Percentiles rank a stretch among this genome's conserved stretches.
Conservation (phyloP, 2,888 invertebrate genomes). For the Gymnocheta viridis region DNA sequence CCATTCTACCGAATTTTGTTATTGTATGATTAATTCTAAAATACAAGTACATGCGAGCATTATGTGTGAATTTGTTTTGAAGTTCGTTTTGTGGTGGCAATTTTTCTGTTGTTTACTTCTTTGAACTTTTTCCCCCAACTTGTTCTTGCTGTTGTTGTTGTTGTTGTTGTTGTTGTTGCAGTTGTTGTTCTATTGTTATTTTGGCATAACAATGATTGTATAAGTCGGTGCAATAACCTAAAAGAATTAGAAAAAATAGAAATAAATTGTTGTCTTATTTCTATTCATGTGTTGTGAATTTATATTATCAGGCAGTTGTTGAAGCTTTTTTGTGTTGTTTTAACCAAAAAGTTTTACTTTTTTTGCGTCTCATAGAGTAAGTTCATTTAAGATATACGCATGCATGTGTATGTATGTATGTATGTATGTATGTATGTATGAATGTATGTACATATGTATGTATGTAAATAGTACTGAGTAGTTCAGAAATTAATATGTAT, state of each 20-base stretch:
- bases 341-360: not conserved
- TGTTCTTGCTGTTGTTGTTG: slow-evolving; percentile 24
- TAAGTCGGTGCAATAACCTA: slow-evolving; percentile 66
- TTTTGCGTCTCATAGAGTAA: not conserved
- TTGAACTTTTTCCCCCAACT: slow-evolving; percentile 8
- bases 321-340: not conserved
- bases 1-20: slow-evolving; percentile 35
- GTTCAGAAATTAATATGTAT: no score
- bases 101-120: slow-evolving; percentile 58
- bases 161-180: slow-evolving; percentile 25
- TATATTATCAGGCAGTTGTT: slow-evolving; percentile 45
- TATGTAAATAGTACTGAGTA: no score
- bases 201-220: slow-evolving; percentile 30
- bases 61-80: slow-evolving; percentile 34
- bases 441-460: no score
- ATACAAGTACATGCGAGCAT: not conserved
- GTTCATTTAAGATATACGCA: no score
- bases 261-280: not conserved
- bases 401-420: no score
- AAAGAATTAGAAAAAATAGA: slow-evolving; percentile 39
- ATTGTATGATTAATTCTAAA: slow-evolving; percentile 39
- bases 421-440: no score
- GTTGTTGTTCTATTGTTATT: slow-evolving; percentile 33
- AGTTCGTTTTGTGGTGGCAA: slow-evolving; percentile 27
- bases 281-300: slow-evolving; percentile 9